Evolutionary conservation across 2,888 invertebrate genomes (phyloP).

Genomic region (Phasia obesa): DNA sequence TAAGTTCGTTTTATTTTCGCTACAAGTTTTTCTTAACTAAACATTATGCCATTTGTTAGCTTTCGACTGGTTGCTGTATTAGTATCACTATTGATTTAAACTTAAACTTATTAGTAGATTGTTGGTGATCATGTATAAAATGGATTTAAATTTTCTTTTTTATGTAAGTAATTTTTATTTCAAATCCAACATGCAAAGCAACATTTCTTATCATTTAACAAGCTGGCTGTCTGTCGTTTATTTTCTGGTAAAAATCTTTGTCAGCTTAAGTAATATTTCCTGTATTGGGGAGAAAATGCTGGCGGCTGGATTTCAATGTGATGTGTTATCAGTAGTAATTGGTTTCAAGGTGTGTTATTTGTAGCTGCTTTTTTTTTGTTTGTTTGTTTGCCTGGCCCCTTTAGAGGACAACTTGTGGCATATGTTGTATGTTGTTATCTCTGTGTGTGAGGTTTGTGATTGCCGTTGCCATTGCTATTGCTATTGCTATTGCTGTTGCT

Average conservation of each 20-base stretch:
- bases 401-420: slow-evolving; percentile 38
- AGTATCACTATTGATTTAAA: background rate
- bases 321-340: slow-evolving; percentile 60
- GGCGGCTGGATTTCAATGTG: slow-evolving; percentile 54
- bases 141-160: slow-evolving; percentile 46
- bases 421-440: background rate
- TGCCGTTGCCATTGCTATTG: too few relatives aligned
- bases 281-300: slow-evolving; percentile 35
- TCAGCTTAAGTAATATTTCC: slow-evolving; percentile 56
- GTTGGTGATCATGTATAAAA: slow-evolving; percentile 61
- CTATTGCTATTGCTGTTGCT: too few relatives aligned
- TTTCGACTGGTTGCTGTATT: background rate
- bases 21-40: background rate
- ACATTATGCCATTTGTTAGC: slow-evolving; percentile 4
- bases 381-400: background rate
- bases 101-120: slow-evolving; percentile 48
- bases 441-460: slow-evolving; percentile 35
- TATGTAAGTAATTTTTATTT: slow-evolving; percentile 21
- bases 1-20: too few relatives aligned
- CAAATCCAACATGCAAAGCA: slow-evolving; percentile 51
- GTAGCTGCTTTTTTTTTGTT: slow-evolving; percentile 22
- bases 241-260: slow-evolving; percentile 36
- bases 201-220: slow-evolving; percentile 37
- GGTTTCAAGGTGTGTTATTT: slow-evolving; percentile 59
- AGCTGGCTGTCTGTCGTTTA: slow-evolving; percentile 19